A percentile compares a stretch with the other conserved stretches of the same genome.
phyloP scores from a whole-genome alignment of 1,140 invertebrate genomes.

The Zaprionus kolodkinae region DNA sequence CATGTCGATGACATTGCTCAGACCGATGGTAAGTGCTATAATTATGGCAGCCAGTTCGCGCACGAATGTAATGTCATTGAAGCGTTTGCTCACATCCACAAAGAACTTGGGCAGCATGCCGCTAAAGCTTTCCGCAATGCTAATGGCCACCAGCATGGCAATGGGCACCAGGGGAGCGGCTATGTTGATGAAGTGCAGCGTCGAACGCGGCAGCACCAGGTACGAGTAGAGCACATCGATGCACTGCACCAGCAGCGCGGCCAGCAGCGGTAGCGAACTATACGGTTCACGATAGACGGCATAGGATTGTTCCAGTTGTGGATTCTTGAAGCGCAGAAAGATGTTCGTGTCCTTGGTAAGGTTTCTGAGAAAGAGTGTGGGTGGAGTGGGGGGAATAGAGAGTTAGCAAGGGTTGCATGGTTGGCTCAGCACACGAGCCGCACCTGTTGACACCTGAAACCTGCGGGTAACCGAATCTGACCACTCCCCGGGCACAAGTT shows the following conservation, averaged over 20 bases:
- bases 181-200: slow-evolving; percentile 83
- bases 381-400: neutral
- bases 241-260: slow-evolving; percentile 87
- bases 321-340: slow-evolving; percentile 88
- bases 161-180: slow-evolving; percentile 85
- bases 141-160: slow-evolving; percentile 85
- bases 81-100: slow-evolving; percentile 85
- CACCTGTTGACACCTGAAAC: slow-evolving; percentile 4
- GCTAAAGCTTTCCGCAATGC: slow-evolving; percentile 86
- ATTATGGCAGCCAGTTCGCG: slow-evolving; percentile 86
- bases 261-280: slow-evolving; percentile 87
- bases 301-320: slow-evolving; percentile 88
- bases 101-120: slow-evolving; percentile 84
- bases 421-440: neutral
- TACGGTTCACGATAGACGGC: slow-evolving; percentile 88
- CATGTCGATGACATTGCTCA: slow-evolving; percentile 86
- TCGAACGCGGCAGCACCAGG: slow-evolving; percentile 85
- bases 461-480: neutral
- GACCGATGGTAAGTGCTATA: slow-evolving; percentile 85
- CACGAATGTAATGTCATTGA: slow-evolving; percentile 86
- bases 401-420: neutral
- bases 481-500: neutral
- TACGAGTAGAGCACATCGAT: slow-evolving; percentile 86
- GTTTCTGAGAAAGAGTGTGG: slow-evolving; percentile 84
- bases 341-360: slow-evolving; percentile 88